Percentiles rank a stretch among this genome's conserved stretches.
Conservation (phyloP, 2,888 invertebrate species). For the Silvanus unidentatus region DNA sequence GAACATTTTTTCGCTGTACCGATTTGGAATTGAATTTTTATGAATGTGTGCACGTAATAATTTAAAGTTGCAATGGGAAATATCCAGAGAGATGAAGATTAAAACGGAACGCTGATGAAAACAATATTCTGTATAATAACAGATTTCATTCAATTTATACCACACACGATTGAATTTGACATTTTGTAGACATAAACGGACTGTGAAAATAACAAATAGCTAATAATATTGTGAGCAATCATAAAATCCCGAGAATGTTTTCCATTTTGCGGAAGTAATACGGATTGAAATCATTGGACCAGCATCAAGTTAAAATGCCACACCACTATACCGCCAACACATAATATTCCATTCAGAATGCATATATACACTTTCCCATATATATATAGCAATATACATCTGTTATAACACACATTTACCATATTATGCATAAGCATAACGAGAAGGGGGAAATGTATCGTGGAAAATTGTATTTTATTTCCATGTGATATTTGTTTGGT, state of each 20-base stretch:
- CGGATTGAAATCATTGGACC: slow-evolving; percentile 27
- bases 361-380: too few species aligned
- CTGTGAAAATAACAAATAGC: slow-evolving; percentile 38
- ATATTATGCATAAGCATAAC: neutral
- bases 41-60: neutral
- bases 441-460: neutral
- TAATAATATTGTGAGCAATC: slow-evolving; percentile 33
- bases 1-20: too few species aligned
- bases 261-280: slow-evolving; percentile 34
- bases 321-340: too few species aligned
- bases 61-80: slow-evolving; percentile 1
- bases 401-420: too few species aligned
- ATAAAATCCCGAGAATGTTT: slow-evolving; percentile 35
- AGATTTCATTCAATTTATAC: slow-evolving; percentile 2
- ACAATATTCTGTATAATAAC: slow-evolving; percentile 3
- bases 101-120: neutral
- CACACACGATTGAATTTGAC: slow-evolving; percentile 31
- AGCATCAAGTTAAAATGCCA: slow-evolving; percentile 1
- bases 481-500: slow-evolving; percentile 21
- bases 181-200: slow-evolving; percentile 35
- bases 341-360: neutral
- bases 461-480: slow-evolving; percentile 23
- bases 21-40: too few species aligned
- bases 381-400: too few species aligned
- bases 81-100: neutral